Evolutionary conservation across 2,113 vertebrate genomes (phyloP), one percentile per base, ranked within the genome.

Genomic region (Odontesthes bonariensis): DNA sequence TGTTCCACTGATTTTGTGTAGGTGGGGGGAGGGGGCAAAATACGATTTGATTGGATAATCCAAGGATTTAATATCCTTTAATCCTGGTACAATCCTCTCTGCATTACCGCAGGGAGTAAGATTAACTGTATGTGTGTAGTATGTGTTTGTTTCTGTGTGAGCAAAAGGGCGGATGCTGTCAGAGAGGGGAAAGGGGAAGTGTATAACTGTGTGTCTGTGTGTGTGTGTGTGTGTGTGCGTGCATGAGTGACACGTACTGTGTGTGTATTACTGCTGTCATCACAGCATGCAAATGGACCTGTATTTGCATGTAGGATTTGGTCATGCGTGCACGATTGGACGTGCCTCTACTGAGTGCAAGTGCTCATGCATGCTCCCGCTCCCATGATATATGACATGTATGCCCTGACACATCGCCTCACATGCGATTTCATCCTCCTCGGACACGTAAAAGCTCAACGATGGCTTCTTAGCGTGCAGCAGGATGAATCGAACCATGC

Each of bases 31-130:
- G 89, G 87, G 86, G 69, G 78, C 56, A 75, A 91, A 93, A 93
- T 94, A 81, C 85, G 84, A 93, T 95, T 93, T 94, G 92, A 94
- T 93, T 94, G 94, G 93, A 94, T 94, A 94, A 94, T 94, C 93
- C 92, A 84, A 75, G 90, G 92, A 92, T 94, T 94, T 93, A 94
- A 93, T 93, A 93, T 92, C 88, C 85, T 70, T 53, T 94, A 94
- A 94, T 94, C 94, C 94, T 85, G 88, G 82, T 81, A 90, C 92
- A 94, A 94, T 93, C 93, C 93, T 93, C 90, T 92, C 87, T 88
- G 92, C 84, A 85, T 93, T 91, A 92, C 92, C 90, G 85, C 83
- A 68, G 87, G 90, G 84, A 90, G 86, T 68, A 70, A 90, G 93
- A 93, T 94, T 92, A 92, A 92, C 87, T 89, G 78, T 84, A 86